phyloP scores from a whole-genome alignment of 2,888 invertebrate species.

The Xestia sexstrigata region DNA sequence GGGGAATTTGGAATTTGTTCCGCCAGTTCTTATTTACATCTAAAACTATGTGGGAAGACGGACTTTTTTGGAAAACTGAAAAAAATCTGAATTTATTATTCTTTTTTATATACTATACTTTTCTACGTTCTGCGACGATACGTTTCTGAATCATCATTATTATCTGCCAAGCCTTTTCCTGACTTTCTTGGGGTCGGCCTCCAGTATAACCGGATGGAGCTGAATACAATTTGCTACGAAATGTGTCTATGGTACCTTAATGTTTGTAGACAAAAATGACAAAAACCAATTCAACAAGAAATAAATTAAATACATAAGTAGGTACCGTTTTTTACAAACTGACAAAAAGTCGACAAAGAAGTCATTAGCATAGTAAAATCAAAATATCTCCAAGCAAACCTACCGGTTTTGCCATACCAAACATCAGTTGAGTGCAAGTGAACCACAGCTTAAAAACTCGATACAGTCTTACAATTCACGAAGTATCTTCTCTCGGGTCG shows the following conservation, averaged over 20 bases:
- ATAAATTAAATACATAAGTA: neutral
- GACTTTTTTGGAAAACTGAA: neutral
- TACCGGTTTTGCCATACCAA: neutral
- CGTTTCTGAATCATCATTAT: no score
- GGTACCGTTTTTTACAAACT: neutral
- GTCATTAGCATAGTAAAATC: neutral
- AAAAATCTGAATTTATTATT: no score
- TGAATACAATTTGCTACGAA: neutral
- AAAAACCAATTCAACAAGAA: neutral
- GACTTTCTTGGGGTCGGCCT: no score
- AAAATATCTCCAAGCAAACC: neutral
- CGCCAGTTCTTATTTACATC: neutral
- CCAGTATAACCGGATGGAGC: no score
- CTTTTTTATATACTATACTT: no score
- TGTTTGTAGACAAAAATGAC: neutral
- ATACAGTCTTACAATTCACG: constrained; percentile 7
- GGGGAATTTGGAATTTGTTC: no score
- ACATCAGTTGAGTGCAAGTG: constrained; percentile 12
- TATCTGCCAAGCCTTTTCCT: no score
- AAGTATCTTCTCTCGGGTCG: neutral
- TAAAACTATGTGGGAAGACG: neutral
- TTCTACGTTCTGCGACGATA: no score
- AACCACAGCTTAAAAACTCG: constrained; percentile 16
- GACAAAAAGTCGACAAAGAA: neutral
- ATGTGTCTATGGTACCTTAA: neutral